Evolutionary conservation across 2,888 invertebrate species (phyloP).

Genomic region (Chesias legatella): DNA sequence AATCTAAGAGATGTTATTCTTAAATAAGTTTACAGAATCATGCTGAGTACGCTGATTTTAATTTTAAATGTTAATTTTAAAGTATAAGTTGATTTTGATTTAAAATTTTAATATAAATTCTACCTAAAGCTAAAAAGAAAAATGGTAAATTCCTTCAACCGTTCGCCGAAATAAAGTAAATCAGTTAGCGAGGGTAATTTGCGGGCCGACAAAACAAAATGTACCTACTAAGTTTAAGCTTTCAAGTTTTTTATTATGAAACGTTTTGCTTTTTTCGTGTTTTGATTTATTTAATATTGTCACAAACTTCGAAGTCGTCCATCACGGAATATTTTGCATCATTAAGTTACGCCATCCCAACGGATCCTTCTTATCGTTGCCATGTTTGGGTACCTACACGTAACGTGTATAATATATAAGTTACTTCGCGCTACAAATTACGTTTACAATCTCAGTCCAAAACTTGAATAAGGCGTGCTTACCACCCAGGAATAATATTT

Average conservation of each 20-base stretch:
- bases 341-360: conserved; percentile 5
- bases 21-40: no score
- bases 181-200: conserved; percentile 28
- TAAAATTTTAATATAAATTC: no score
- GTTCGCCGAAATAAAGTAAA: conserved; percentile 27
- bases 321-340: conserved; percentile 13
- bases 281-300: conserved; percentile 17
- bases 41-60: no score
- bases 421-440: background rate
- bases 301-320: conserved; percentile 13
- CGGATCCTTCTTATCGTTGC: conserved; percentile 2
- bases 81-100: no score
- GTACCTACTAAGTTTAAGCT: conserved; percentile 21
- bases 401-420: conserved; percentile 3
- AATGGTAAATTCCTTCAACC: conserved; percentile 19
- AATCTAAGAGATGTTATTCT: no score
- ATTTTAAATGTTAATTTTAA: no score
- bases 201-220: conserved; percentile 27
- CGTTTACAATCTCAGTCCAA: conserved; percentile 1
- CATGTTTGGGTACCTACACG: background rate
- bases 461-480: conserved; percentile 1
- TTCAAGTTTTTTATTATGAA: conserved; percentile 25
- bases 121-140: conserved; percentile 11
- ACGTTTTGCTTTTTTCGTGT: conserved; percentile 19
- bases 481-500: conserved; percentile 13